These are phyloP conservation scores for Nylanderia fulva DNA, from an alignment of 1,140 invertebrate species.

Conservation along the genomic window DNA sequence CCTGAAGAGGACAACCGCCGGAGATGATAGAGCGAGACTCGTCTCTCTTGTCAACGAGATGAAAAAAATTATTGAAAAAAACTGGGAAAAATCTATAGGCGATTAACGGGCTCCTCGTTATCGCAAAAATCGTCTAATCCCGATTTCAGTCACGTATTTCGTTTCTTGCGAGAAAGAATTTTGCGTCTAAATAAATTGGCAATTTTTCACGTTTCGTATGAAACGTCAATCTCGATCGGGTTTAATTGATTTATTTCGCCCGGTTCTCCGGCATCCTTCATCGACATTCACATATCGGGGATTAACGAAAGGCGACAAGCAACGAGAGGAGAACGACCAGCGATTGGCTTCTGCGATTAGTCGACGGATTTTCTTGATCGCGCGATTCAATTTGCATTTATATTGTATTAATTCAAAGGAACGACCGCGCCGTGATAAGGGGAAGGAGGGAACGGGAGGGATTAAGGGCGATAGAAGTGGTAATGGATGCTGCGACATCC, in stretches of 20 bases:
- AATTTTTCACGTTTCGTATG: not conserved
- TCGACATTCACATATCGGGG: not conserved
- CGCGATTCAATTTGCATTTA: constrained; percentile 79
- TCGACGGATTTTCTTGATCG: constrained; percentile 44
- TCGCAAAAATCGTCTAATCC: constrained; percentile 12
- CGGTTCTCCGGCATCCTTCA: not conserved
- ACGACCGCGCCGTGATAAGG: constrained; percentile 14
- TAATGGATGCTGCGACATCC: constrained; percentile 64
- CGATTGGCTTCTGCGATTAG: constrained; percentile 31
- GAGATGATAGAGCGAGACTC: constrained; percentile 10
- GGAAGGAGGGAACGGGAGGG: constrained; percentile 17
- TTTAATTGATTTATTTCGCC: constrained; percentile 30
- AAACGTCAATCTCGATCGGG: not conserved
- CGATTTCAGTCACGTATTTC: not conserved
- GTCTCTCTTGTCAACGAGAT: not conserved
- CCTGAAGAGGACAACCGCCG: not conserved
- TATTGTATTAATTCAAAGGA: constrained; percentile 79
- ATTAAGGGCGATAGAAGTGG: constrained; percentile 59
- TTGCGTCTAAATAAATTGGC: not conserved
- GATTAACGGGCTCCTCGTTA: not conserved
- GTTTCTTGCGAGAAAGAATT: not conserved
- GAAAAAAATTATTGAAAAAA: constrained; percentile 37
- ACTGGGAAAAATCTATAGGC: constrained; percentile 21
- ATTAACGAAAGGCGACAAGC: constrained; percentile 20
- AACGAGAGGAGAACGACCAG: not conserved